phyloP scores from a whole-genome alignment of 1,140 invertebrate species.

The Anoplolepis gracilipes region DNA sequence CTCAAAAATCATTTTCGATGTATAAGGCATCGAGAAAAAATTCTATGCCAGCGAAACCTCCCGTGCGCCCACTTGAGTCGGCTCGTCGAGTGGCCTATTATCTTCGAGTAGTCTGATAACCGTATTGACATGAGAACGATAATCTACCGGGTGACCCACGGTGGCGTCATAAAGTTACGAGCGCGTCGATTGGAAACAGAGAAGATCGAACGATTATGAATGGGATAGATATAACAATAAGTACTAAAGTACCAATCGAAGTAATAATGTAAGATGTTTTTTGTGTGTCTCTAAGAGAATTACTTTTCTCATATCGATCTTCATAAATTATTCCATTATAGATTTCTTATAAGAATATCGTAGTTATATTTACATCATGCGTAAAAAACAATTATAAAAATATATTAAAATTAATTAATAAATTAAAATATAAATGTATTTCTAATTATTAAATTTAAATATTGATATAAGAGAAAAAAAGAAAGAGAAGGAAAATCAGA shows the following conservation, averaged over 20 bases:
- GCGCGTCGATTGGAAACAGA: background rate
- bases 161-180: constrained; percentile 6
- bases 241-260: background rate
- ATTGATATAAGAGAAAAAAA: no score
- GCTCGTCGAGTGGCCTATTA: constrained; percentile 61
- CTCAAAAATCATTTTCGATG: background rate
- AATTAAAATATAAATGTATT: background rate
- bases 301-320: background rate
- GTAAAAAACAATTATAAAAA: background rate
- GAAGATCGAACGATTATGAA: background rate
- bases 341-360: background rate
- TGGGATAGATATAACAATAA: background rate
- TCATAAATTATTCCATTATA: background rate
- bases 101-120: constrained; percentile 69
- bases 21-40: constrained; percentile 62
- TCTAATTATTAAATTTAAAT: background rate
- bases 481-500: no score
- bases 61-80: constrained; percentile 62
- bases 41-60: constrained; percentile 56
- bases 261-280: background rate
- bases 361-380: background rate
- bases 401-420: background rate
- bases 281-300: background rate
- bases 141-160: constrained; percentile 70
- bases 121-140: constrained; percentile 68